These are phyloP conservation scores for Pararge aegeria DNA, from an alignment of 1,140 invertebrate genomes.

Conservation along the genomic window DNA sequence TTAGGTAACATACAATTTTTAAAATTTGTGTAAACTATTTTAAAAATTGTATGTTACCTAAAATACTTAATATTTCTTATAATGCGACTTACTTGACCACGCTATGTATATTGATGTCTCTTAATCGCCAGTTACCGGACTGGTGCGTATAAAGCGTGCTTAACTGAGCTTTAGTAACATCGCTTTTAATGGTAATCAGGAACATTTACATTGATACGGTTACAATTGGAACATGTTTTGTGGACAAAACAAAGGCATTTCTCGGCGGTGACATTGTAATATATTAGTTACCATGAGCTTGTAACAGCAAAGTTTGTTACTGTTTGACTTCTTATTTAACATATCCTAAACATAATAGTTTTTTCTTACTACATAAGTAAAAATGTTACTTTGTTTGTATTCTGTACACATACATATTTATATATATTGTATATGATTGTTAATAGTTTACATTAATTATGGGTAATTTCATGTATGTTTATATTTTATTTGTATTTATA, in stretches of 20 bases:
- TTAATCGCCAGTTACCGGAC: not conserved
- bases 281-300: constrained; percentile 2
- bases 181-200: constrained; percentile 35
- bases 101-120: not conserved
- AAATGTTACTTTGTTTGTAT: too few relatives aligned
- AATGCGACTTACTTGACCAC: too few relatives aligned
- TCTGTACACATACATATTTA: too few relatives aligned
- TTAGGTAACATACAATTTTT: too few relatives aligned
- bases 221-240: constrained; percentile 45
- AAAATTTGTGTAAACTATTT: too few relatives aligned
- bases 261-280: constrained; percentile 10
- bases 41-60: too few relatives aligned
- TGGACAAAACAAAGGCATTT: constrained; percentile 40
- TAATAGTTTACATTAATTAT: too few relatives aligned
- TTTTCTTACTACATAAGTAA: too few relatives aligned
- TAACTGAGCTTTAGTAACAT: constrained; percentile 31
- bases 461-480: too few relatives aligned
- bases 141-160: constrained; percentile 1
- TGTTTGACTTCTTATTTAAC: constrained; percentile 9
- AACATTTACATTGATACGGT: constrained; percentile 26
- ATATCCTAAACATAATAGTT: not conserved
- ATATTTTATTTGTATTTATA: too few relatives aligned
- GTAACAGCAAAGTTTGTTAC: constrained; percentile 9
- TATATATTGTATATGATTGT: too few relatives aligned
- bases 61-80: too few relatives aligned